Evolutionary conservation across 1,140 invertebrate species (phyloP).

Genomic region (Drosophila funebris): DNA sequence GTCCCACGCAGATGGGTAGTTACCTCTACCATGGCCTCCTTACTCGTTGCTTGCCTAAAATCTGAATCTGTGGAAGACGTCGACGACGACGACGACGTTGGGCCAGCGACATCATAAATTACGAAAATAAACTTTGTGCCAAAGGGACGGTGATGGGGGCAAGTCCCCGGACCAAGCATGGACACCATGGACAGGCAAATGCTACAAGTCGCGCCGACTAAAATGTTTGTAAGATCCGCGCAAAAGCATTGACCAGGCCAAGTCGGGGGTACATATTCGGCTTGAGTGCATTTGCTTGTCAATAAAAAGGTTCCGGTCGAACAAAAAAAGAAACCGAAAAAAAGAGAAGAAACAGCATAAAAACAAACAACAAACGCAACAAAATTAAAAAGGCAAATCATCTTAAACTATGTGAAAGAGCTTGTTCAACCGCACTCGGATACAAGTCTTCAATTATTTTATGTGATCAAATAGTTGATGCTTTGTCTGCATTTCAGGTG

Average conservation of each 20-base stretch:
- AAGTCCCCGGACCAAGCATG: neutral
- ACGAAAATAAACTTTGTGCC: slow-evolving; percentile 75
- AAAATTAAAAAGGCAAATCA: slow-evolving; percentile 43
- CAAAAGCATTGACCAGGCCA: neutral
- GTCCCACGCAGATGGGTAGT: slow-evolving; percentile 34
- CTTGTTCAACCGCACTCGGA: slow-evolving; percentile 8
- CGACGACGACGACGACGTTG: slow-evolving; percentile 32
- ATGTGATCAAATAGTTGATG: neutral
- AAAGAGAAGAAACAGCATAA: slow-evolving; percentile 13
- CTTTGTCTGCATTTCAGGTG: neutral
- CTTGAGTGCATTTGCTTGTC: slow-evolving; percentile 81
- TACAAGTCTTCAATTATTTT: slow-evolving; percentile 26
- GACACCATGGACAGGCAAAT: slow-evolving; percentile 18
- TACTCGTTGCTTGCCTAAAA: slow-evolving; percentile 58
- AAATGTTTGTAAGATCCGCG: slow-evolving; percentile 45
- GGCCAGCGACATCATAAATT: slow-evolving; percentile 77
- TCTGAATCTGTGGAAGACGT: slow-evolving; percentile 21
- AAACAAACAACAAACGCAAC: slow-evolving; percentile 1
- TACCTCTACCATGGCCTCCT: neutral
- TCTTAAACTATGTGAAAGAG: slow-evolving; percentile 27
- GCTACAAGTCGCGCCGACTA: slow-evolving; percentile 58
- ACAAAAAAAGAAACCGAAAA: slow-evolving; percentile 4
- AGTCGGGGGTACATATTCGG: slow-evolving; percentile 63
- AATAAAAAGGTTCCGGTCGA: slow-evolving; percentile 74
- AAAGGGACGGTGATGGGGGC: slow-evolving; percentile 43